Base-by-base conservation (phyloP, 2,888 invertebrate genomes). In the Hirudinaria manillensis region DNA sequence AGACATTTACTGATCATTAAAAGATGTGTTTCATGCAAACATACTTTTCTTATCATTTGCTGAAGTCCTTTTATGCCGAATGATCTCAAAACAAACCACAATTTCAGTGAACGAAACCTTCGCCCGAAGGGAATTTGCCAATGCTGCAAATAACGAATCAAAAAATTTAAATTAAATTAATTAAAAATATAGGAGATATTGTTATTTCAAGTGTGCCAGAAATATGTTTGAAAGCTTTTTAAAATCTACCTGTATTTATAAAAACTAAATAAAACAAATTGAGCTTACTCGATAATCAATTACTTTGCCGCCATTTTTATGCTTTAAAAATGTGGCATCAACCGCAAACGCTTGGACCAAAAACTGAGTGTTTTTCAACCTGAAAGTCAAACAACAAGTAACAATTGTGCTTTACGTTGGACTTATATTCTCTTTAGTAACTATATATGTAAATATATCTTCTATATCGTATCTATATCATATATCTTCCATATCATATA, bases 31-130 rank as follows among this genome's bases (percentile, higher is more conserved):
- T n/a, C n/a, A n/a, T n/a, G n/a, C n/a, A 45, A 45, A 45, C 16
- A 1, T 45, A 45, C 45, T 16, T 45, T 45, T 45, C 45, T 45
- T 45, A 45, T 36, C 95, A 90, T 82, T 4, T 88, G 88, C 80
- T 92, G 90, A 4, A 96, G 86, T 3, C 93, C 92, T 82, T 91
- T 80, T 3, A 90, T 89, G 0, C 96, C 96, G 80, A 92, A 91
- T 76, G 91, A 87, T 78, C 94, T 89, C 80, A 96, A 86, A 0
- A 93, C 93, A 78, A 94, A 93, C 96, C 96, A 96, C n/a, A 96
- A 86, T 85, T 96, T 96, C 29, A 96, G 86, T 0, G 96, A 90
- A 70, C 95, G 89, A 84, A 96, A 95, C 79, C 94, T 88, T 76
- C 95, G 88, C 0, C 94, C 93, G 34, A 94, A 87, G 4, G 93